Percentiles rank a stretch among this genome's conserved stretches.
Conservation (phyloP, 2,113 vertebrate species). For the Leptodactylus fuscus region DNA sequence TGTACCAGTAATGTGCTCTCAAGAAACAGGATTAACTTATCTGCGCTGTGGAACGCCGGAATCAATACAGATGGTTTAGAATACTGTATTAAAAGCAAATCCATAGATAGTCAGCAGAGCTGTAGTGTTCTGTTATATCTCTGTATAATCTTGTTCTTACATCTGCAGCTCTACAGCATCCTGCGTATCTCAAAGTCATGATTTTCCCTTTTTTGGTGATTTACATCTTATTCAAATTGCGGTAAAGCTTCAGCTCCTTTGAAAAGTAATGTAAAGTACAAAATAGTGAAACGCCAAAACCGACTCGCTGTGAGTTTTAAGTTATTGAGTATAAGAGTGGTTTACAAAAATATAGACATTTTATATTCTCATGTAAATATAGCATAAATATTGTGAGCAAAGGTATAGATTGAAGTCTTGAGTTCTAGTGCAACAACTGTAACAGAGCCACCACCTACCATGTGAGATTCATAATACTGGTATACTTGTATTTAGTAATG, state of each 20-base stretch:
- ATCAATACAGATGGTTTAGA: slow-evolving; percentile 32
- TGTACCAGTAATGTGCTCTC: not conserved
- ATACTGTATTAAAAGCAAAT: slow-evolving; percentile 15
- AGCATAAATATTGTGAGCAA: no score
- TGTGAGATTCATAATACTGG: no score
- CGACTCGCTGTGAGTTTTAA: not conserved
- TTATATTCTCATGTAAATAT: no score
- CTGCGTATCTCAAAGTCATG: not conserved
- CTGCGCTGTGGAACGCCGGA: not conserved
- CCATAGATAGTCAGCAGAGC: not conserved
- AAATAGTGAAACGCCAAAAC: not conserved
- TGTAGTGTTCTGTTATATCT: slow-evolving; percentile 4
- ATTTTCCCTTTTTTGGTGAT: slow-evolving; percentile 7
- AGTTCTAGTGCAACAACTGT: no score
- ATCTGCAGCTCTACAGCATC: not conserved
- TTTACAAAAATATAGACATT: no score
- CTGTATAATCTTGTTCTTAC: slow-evolving; percentile 7
- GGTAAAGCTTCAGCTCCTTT: not conserved
- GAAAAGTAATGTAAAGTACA: not conserved
- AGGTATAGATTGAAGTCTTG: no score
- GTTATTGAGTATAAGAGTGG: no score
- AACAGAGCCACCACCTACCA: no score
- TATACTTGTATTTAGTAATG: no score
- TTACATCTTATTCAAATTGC: not conserved
- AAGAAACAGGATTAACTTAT: slow-evolving; percentile 18